phyloP scores from a whole-genome alignment of 2,888 invertebrate species.

The Chymomyza caudatula region DNA sequence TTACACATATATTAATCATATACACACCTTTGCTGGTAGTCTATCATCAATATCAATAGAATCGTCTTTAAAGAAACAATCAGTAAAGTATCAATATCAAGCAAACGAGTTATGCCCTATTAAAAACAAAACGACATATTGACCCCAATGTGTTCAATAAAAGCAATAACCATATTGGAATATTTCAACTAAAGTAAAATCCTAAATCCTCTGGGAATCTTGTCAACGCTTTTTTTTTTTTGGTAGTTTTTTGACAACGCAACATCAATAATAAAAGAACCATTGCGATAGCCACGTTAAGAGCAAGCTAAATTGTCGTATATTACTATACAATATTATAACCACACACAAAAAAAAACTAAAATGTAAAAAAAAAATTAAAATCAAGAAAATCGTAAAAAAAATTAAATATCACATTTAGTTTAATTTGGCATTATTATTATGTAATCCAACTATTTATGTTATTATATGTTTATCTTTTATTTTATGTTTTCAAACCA shows the following conservation, averaged over 20 bases:
- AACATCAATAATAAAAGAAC: conserved; percentile 5
- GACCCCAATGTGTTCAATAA: conserved; percentile 60
- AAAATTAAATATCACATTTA: conserved; percentile 27
- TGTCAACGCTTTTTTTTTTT: background rate
- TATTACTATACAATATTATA: conserved; percentile 54
- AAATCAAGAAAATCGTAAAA: conserved; percentile 30
- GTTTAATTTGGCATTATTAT: conserved; percentile 47
- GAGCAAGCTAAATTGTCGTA: conserved; percentile 74
- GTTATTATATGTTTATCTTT: conserved; percentile 40
- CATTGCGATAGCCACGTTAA: conserved; percentile 67
- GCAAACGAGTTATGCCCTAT: background rate
- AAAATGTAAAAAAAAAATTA: conserved; percentile 37
- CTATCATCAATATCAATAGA: background rate
- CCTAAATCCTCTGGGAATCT: background rate
- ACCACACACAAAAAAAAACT: conserved; percentile 52
- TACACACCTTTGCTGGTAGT: background rate
- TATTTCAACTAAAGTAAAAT: background rate
- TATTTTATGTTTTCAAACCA: conserved; percentile 1
- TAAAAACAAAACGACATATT: conserved; percentile 42
- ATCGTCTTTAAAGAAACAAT: conserved; percentile 3
- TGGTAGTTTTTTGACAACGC: background rate
- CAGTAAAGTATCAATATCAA: conserved; percentile 7
- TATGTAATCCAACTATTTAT: conserved; percentile 15
- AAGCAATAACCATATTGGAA: background rate
- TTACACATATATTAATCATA: conserved; percentile 5